A percentile compares a stretch with the other conserved stretches of the same genome.
Conservation (phyloP, 2,888 invertebrate genomes). For the Amphipyra berbera region DNA sequence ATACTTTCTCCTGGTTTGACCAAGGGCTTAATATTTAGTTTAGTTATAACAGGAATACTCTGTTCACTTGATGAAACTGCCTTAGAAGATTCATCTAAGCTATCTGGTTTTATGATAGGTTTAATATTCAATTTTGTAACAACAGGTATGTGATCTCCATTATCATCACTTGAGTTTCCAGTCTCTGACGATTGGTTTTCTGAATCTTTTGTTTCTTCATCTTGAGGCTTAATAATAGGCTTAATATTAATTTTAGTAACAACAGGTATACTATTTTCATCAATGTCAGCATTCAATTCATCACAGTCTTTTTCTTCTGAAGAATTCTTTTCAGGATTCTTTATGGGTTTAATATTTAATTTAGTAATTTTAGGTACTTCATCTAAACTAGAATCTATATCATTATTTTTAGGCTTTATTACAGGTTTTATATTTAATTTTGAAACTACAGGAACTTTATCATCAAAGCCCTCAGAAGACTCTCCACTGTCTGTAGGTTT, state of each 20-base stretch:
- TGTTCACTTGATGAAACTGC: slow-evolving; percentile 69
- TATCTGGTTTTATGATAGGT: slow-evolving; percentile 85
- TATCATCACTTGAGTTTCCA: slow-evolving; percentile 86
- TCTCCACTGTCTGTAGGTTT: slow-evolving; percentile 80
- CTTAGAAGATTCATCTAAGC: slow-evolving; percentile 68
- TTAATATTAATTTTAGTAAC: slow-evolving; percentile 89
- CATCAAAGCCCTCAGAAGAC: slow-evolving; percentile 73
- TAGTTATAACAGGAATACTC: slow-evolving; percentile 80
- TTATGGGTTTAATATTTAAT: slow-evolving; percentile 89
- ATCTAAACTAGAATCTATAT: slow-evolving; percentile 83
- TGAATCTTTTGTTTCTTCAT: slow-evolving; percentile 80
- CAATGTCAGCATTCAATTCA: slow-evolving; percentile 78
- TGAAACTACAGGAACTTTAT: slow-evolving; percentile 87
- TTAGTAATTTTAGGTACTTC: slow-evolving; percentile 88
- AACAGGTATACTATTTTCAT: slow-evolving; percentile 84
- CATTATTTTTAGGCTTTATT: slow-evolving; percentile 85
- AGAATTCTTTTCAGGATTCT: slow-evolving; percentile 81
- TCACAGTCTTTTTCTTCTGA: slow-evolving; percentile 85
- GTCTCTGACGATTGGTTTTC: slow-evolving; percentile 86
- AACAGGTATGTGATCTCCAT: slow-evolving; percentile 83
- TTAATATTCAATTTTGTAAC: slow-evolving; percentile 90
- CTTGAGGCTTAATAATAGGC: slow-evolving; percentile 87
- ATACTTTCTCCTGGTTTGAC: slow-evolving; percentile 76
- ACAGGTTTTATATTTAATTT: slow-evolving; percentile 89
- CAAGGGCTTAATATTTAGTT: slow-evolving; percentile 83